Conservation (phyloP, 1,140 invertebrate genomes). For the Ctenoplectra terminalis region DNA sequence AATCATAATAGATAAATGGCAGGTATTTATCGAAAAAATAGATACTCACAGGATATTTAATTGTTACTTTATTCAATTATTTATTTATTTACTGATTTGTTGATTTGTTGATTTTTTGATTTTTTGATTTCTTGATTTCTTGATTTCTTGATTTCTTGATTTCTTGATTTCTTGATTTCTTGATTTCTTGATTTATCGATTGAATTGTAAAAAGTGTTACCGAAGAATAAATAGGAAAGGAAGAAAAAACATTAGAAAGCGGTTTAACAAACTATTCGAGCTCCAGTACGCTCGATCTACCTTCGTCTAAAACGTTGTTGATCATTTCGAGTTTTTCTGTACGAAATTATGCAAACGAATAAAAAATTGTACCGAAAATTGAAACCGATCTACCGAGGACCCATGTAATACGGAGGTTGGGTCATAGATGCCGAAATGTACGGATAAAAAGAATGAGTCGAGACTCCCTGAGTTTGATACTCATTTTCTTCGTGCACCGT, state of each 20-base stretch:
- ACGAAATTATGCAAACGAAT: conserved; percentile 1
- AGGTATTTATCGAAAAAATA: not conserved
- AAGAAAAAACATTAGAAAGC: conserved; percentile 23
- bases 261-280: conserved; percentile 16
- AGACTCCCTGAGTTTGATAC: conserved; percentile 73
- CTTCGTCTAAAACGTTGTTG: not conserved
- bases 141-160: too few species aligned
- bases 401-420: conserved; percentile 80
- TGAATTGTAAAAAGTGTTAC: not conserved
- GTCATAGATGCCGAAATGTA: conserved; percentile 78
- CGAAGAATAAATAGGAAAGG: conserved; percentile 31
- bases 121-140: too few species aligned
- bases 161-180: too few species aligned
- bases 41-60: not conserved
- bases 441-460: conserved; percentile 78
- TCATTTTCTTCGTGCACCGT: conserved; percentile 76
- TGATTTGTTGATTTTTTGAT: too few species aligned
- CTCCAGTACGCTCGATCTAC: not conserved
- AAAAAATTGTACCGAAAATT: not conserved
- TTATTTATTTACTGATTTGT: too few species aligned
- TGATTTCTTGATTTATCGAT: too few species aligned
- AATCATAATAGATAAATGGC: not conserved
- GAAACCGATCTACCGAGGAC: conserved; percentile 72
- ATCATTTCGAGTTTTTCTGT: not conserved
- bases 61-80: not conserved